Evolutionary conservation across 2,113 vertebrate species (phyloP).

Genomic region (Glareola pratincola): DNA sequence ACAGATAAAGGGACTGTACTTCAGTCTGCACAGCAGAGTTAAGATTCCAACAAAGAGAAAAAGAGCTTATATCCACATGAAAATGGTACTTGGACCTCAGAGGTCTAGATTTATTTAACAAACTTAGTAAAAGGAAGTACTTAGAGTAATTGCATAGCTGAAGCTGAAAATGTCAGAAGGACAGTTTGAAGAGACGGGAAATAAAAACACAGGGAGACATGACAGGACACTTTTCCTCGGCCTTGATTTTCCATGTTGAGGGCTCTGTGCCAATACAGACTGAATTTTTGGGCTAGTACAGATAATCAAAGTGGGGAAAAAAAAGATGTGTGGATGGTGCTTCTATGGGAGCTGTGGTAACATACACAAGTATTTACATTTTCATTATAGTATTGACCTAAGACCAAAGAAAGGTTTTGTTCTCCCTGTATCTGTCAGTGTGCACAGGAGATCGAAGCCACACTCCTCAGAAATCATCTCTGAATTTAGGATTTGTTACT

Average conservation of each 20-base stretch:
- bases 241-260: not conserved
- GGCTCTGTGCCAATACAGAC: not conserved
- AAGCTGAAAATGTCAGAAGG: not conserved
- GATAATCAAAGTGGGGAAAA: not conserved
- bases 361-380: not conserved
- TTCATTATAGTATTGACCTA: not conserved
- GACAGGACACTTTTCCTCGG: not conserved
- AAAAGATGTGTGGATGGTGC: not conserved
- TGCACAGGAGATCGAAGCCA: not conserved
- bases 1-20: conserved; percentile 14
- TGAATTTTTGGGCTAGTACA: not conserved
- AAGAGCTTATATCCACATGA: not conserved
- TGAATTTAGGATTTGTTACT: not conserved
- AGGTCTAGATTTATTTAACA: not conserved
- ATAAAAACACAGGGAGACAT: not conserved
- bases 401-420: not conserved
- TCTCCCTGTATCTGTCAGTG: not conserved
- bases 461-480: not conserved
- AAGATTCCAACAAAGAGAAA: not conserved
- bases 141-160: not conserved
- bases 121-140: not conserved
- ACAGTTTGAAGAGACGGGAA: not conserved
- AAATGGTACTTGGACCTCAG: not conserved
- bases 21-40: conserved; percentile 2
- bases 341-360: not conserved